Evolutionary conservation across 2,797 vertebrate genomes (phyloP), one percentile per base, ranked within the genome.

Genomic region (Micropoecilia bifurca): DNA sequence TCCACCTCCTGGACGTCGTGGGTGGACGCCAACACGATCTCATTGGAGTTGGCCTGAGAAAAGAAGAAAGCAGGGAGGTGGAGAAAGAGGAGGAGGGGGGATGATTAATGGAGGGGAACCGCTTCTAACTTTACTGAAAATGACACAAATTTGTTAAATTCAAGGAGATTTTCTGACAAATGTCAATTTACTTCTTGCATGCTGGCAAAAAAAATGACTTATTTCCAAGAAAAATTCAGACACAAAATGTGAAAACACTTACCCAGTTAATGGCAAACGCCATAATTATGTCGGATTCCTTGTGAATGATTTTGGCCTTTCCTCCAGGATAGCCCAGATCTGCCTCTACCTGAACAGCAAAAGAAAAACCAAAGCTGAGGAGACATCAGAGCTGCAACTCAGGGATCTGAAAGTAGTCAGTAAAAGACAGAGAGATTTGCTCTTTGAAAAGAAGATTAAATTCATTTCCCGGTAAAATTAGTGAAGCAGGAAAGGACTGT

Each of bases 211-310:
- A 59, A 36, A 10, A 66, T 2, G 6, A 41, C 3, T 25, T 12
- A 9, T 3, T 50, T 68, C 36, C 10, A 13, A 57, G 25, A 41
- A 22, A 36, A 39, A 18, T 4, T 66, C 16, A 22, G 22, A 1
- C 3, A n/a, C n/a, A 53, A 25, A 73, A 47, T 71, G 55, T n/a
- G 10, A 63, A 47, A 71, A 18, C 33, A 48, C 78, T 81, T 92
- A 99, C 99, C 97, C 97, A 98, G 90, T 99, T 99, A 89, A 99
- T 96, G 28, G 98, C 96, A 92, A 99, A 99, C 1, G 98, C 98
- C 97, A 99, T 99, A 89, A 99, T 99, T 90, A 99, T 99, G 89
- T 99, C 99, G 0, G 99, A 98, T 75, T 99, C 99, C 92, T 99
- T 99, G 90, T 99, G 99, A 90, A 99, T 97, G 80, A 99, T 94